A percentile compares a stretch with the other conserved stretches of the same genome.
These are phyloP conservation scores for Chamaetylas fuelleborni DNA, from an alignment of 2,113 vertebrate species.

Conservation along the genomic window DNA sequence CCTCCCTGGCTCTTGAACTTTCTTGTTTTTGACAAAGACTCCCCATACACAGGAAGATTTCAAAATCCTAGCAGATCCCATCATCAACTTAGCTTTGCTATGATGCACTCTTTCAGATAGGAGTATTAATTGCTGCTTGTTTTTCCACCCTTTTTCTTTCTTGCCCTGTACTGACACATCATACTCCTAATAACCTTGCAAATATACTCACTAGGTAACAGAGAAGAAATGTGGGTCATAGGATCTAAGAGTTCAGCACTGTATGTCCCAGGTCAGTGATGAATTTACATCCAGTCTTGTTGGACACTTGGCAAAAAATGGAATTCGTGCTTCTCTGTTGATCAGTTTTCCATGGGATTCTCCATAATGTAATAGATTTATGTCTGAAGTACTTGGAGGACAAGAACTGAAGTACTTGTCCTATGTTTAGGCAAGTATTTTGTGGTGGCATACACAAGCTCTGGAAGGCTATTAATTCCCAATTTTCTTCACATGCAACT, in stretches of 20 bases:
- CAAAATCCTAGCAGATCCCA: not conserved
- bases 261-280: not conserved
- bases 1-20: not conserved
- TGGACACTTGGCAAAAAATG: not conserved
- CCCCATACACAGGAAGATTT: not conserved
- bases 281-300: not conserved
- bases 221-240: not conserved
- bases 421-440: not conserved
- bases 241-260: not conserved
- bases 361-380: not conserved
- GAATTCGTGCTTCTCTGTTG: not conserved
- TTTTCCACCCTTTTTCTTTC: not conserved
- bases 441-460: not conserved
- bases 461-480: not conserved
- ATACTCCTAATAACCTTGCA: not conserved
- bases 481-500: not conserved
- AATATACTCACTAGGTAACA: slow-evolving; percentile 2
- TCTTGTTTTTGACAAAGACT: not conserved
- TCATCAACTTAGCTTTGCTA: not conserved
- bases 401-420: not conserved
- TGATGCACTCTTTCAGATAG: not conserved
- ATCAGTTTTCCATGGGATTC: not conserved
- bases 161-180: not conserved
- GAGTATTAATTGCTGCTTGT: not conserved
- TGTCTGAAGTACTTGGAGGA: not conserved